Evolutionary conservation across 2,113 vertebrate genomes (phyloP).

Genomic region (Corythornis cristatus): DNA sequence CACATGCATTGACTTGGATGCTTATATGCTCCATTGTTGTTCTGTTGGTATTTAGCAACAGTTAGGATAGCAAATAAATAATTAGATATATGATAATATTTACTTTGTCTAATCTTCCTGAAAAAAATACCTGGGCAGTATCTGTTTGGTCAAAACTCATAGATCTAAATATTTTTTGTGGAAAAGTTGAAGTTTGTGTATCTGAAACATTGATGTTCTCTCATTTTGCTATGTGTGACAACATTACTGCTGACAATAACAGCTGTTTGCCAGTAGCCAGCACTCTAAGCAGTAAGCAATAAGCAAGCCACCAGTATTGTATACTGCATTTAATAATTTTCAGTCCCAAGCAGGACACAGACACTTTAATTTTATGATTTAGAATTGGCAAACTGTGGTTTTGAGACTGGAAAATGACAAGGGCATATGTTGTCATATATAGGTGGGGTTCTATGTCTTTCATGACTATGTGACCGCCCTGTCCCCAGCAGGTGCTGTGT

Average conservation of each 20-base stretch:
- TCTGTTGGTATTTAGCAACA: not conserved
- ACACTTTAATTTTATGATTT: not conserved
- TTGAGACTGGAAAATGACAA: not conserved
- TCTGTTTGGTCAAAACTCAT: not conserved
- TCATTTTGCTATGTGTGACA: accelerated
- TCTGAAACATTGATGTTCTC: not conserved
- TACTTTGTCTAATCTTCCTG: not conserved
- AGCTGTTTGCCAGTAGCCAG: not conserved
- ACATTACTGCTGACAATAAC: not conserved
- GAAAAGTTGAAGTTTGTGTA: not conserved
- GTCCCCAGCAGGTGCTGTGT: not conserved
- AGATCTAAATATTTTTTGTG: not conserved
- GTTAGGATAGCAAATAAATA: not conserved
- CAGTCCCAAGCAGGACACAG: not conserved
- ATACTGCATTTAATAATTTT: not conserved
- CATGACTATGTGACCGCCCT: not conserved
- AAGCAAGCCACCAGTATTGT: not conserved
- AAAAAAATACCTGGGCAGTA: not conserved
- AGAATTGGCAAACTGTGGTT: not conserved
- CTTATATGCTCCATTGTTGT: not conserved
- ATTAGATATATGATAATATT: not conserved
- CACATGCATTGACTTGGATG: not conserved
- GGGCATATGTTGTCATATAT: not conserved
- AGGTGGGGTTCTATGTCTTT: not conserved
- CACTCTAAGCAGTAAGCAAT: not conserved